Conservation (phyloP, 1,140 invertebrate species). For the Araneus ventricosus region DNA sequence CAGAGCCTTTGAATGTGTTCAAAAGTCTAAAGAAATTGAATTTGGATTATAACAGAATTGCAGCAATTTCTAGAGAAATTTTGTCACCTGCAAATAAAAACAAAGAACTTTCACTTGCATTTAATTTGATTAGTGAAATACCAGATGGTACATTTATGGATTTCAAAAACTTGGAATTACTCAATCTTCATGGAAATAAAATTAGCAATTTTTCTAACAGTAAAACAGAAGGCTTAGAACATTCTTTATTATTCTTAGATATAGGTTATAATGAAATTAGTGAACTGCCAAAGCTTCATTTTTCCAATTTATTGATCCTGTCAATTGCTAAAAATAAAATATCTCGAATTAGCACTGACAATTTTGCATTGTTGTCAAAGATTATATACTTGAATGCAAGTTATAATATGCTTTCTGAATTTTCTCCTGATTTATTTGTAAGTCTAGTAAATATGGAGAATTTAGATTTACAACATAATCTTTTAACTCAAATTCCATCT, state of each 20-base stretch:
- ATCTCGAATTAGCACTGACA: conserved; percentile 82
- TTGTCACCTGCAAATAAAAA: conserved; percentile 78
- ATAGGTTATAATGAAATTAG: conserved; percentile 88
- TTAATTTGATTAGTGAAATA: conserved; percentile 92
- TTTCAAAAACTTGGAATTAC: conserved; percentile 83
- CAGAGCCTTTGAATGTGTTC: conserved; percentile 87
- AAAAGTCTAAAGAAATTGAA: conserved; percentile 87
- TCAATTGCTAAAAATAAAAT: conserved; percentile 90
- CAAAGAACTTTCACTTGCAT: conserved; percentile 84
- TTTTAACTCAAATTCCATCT: conserved; percentile 59
- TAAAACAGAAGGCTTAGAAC: conserved; percentile 88
- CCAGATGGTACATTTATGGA: conserved; percentile 87
- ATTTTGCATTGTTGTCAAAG: conserved; percentile 64
- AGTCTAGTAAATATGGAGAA: conserved; percentile 63
- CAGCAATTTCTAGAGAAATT: conserved; percentile 88
- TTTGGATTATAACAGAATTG: conserved; percentile 92
- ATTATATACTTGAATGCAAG: conserved; percentile 76
- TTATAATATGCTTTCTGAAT: conserved; percentile 75
- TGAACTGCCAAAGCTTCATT: conserved; percentile 78
- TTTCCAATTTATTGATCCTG: conserved; percentile 82
- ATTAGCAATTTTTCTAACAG: conserved; percentile 86
- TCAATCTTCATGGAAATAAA: conserved; percentile 90
- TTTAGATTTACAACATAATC: conserved; percentile 77
- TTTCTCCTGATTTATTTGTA: conserved; percentile 67
- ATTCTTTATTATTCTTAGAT: conserved; percentile 86